Evolutionary conservation across 2,797 vertebrate species (phyloP).

Genomic region (Muraenolepis orangiensis): DNA sequence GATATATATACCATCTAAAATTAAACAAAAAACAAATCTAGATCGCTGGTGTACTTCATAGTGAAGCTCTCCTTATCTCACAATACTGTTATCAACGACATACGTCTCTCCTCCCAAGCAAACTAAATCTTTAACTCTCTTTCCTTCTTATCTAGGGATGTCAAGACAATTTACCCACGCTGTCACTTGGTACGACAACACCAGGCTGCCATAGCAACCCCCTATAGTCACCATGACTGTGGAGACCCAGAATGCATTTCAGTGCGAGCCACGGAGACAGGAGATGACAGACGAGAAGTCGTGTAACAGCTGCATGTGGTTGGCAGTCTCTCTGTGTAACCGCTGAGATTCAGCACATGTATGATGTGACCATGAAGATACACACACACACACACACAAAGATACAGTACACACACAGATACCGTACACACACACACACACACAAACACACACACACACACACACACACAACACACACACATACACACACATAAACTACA

Average conservation of each 20-base stretch:
- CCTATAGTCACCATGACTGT: not conserved
- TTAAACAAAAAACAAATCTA: not conserved
- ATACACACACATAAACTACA: no score
- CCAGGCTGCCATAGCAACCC: not conserved
- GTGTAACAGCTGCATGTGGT: not conserved
- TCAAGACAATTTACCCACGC: no score
- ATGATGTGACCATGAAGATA: not conserved
- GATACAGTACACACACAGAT: no score
- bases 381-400: no score
- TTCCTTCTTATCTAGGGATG: not conserved
- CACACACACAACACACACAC: no score
- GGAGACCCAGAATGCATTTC: not conserved
- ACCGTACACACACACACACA: no score
- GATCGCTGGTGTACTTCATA: not conserved
- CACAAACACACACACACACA: not conserved
- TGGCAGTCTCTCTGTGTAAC: not conserved
- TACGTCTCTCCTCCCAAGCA: not conserved
- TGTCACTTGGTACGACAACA: no score
- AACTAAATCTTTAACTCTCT: not conserved
- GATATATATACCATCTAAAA: not conserved
- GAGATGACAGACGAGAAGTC: not conserved
- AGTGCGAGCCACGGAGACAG: not conserved
- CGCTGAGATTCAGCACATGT: not conserved
- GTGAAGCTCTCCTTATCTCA: not conserved
- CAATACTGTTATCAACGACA: not conserved